phyloP scores from a whole-genome alignment of 2,888 invertebrate species.

The Cremastobaeus sp. region DNA sequence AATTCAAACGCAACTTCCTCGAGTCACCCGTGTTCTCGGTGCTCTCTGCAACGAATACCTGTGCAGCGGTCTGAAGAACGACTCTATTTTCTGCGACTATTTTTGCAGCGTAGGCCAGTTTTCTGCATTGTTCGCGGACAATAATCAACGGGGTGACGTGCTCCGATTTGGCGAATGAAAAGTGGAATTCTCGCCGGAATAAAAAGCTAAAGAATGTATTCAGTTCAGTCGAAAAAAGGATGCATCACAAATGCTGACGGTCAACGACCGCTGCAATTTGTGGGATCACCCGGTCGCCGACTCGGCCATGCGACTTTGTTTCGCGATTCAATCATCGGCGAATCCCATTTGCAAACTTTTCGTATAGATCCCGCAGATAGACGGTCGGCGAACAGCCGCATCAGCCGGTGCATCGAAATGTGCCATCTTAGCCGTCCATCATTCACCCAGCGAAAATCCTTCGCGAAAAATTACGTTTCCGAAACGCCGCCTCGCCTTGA shows the following conservation, averaged over 20 bases:
- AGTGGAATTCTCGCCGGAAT: too few species aligned
- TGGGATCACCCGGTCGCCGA: conserved; percentile 21
- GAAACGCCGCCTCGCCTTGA: conserved; percentile 53
- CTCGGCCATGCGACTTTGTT: conserved; percentile 24
- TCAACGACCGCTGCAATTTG: conserved; percentile 33
- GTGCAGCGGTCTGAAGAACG: too few species aligned
- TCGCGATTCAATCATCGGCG: conserved; percentile 30
- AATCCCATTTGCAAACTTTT: conserved; percentile 46
- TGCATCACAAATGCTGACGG: conserved; percentile 12
- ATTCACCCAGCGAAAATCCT: conserved; percentile 49
- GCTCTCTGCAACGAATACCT: too few species aligned
- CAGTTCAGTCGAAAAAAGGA: not conserved
- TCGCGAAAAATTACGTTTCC: conserved; percentile 56
- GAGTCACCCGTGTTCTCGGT: too few species aligned
- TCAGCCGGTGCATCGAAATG: conserved; percentile 54
- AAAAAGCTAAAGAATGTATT: not conserved
- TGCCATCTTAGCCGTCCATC: conserved; percentile 52
- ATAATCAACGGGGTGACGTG: too few species aligned
- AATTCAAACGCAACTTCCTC: too few species aligned
- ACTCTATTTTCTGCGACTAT: too few species aligned
- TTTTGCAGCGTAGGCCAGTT: too few species aligned
- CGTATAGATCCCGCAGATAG: conserved; percentile 49
- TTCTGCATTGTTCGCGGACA: too few species aligned
- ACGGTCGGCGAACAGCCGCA: conserved; percentile 15
- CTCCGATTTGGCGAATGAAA: too few species aligned